phyloP scores from a whole-genome alignment of 2,797 vertebrate genomes.

The Harpagifer antarcticus region DNA sequence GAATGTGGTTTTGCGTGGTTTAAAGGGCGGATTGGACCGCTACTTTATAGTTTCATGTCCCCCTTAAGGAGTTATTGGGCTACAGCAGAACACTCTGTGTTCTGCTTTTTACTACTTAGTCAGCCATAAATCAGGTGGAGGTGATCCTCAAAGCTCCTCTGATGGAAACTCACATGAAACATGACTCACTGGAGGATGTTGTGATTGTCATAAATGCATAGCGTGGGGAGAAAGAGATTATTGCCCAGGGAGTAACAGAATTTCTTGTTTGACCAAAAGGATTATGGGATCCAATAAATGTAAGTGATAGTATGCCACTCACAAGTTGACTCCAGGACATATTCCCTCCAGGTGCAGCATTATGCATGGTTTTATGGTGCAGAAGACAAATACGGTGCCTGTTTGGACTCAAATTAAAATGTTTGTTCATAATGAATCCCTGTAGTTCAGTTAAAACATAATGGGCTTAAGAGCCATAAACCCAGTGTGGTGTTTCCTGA shows the following conservation, averaged over 20 bases:
- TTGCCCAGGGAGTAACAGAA: constrained; percentile 51
- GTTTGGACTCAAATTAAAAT: constrained; percentile 10
- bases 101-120: constrained; percentile 66
- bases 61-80: constrained; percentile 58
- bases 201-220: constrained; percentile 38
- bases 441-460: constrained; percentile 37
- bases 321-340: constrained; percentile 35
- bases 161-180: constrained; percentile 70
- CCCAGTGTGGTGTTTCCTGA: constrained; percentile 31
- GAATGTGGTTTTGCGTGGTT: constrained; percentile 51
- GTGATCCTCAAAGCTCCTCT: constrained; percentile 57
- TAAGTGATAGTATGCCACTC: constrained; percentile 22
- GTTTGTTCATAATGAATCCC: constrained; percentile 24
- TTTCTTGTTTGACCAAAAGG: constrained; percentile 52
- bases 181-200: constrained; percentile 35
- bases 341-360: constrained; percentile 20
- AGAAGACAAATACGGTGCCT: constrained; percentile 10
- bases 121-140: constrained; percentile 74
- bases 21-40: constrained; percentile 47
- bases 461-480: constrained; percentile 35
- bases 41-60: constrained; percentile 59
- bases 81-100: constrained; percentile 48
- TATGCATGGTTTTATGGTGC: constrained; percentile 34
- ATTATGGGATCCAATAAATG: constrained; percentile 39
- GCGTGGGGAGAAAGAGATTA: constrained; percentile 33